Conservation (phyloP, 2,888 invertebrate species). For the Ametastegia equiseti region DNA sequence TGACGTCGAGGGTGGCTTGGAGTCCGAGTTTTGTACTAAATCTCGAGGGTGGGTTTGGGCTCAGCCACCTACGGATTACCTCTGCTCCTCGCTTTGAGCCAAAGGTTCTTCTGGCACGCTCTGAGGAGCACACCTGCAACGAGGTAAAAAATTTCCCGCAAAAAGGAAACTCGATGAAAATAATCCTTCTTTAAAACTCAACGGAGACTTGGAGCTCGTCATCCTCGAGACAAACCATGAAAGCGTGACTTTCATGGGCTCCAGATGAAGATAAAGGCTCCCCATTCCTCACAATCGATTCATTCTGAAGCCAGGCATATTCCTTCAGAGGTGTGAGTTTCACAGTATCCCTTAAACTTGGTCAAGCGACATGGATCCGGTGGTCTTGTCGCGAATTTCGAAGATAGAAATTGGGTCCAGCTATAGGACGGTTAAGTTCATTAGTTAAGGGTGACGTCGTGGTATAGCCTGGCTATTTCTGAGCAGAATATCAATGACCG, state of each 20-base stretch:
- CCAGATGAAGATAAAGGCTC: no score
- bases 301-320: no score
- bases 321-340: background rate
- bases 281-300: no score
- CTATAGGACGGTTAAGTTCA: constrained; percentile 60
- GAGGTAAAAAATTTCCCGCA: constrained; percentile 28
- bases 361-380: constrained; percentile 20
- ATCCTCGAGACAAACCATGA: no score
- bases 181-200: no score
- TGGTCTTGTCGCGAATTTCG: constrained; percentile 31
- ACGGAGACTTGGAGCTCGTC: no score
- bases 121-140: constrained; percentile 63
- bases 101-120: constrained; percentile 62
- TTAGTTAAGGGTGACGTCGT: constrained; percentile 61
- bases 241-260: no score
- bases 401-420: background rate
- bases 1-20: constrained; percentile 32
- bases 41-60: background rate
- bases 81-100: constrained; percentile 39
- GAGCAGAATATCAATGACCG: constrained; percentile 62
- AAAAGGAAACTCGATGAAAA: background rate
- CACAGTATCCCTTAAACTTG: constrained; percentile 12
- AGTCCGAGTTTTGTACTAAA: background rate
- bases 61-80: constrained; percentile 10
- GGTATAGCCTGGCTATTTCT: constrained; percentile 55